Conservation (phyloP, 2,113 vertebrate genomes). For the Mus pahari region DNA sequence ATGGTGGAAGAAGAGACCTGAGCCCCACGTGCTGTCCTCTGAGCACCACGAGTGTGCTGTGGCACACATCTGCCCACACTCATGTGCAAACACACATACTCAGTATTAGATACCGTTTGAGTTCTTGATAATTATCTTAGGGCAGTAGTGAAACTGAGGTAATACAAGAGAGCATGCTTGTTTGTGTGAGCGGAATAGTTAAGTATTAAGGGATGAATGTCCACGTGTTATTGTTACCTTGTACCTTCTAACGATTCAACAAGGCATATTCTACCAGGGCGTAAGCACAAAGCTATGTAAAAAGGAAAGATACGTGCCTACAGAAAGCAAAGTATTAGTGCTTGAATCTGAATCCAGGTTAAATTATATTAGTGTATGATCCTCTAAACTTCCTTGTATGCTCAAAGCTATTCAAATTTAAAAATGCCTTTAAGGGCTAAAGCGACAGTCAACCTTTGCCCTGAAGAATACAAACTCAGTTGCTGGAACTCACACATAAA, state of each 20-base stretch:
- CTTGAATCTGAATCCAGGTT: neutral
- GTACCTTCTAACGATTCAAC: slow-evolving; percentile 1
- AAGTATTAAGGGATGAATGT: neutral
- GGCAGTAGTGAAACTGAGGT: neutral
- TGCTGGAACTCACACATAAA: no score
- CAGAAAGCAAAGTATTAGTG: neutral
- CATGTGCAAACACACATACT: neutral
- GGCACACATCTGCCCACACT: neutral
- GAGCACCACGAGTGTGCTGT: neutral
- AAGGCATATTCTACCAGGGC: neutral
- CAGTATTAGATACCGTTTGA: neutral
- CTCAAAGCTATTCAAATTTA: neutral
- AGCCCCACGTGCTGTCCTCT: neutral
- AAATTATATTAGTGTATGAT: slow-evolving; percentile 2
- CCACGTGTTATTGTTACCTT: neutral
- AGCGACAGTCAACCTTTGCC: neutral
- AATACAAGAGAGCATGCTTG: neutral
- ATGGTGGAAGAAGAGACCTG: neutral
- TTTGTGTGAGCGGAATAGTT: neutral
- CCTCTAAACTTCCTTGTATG: neutral
- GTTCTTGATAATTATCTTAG: neutral
- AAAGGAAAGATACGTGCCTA: neutral
- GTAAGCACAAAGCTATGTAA: neutral
- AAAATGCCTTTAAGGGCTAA: neutral
- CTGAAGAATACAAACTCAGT: neutral